Base-by-base conservation (phyloP, 1,140 invertebrate genomes). In the Reticulitermes speratus region DNA sequence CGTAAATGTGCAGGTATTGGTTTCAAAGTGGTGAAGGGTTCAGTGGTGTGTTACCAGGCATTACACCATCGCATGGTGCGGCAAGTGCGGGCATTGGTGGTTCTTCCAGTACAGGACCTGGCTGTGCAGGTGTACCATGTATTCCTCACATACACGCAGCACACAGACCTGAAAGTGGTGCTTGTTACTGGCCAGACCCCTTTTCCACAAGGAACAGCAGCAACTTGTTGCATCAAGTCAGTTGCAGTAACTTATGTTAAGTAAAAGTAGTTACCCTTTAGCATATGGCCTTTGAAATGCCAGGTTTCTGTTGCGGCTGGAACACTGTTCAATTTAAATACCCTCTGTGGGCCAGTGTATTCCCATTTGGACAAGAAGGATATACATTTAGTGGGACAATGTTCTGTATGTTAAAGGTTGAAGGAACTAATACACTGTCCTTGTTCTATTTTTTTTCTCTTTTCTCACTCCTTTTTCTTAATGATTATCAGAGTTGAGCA, bases 91-190 rank as follows among this genome's bases (percentile, higher is more conserved):
- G 98, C 97, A 82, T 90, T 99, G 82, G 93, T 99, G 44, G 95
- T 99, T 25, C 91, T 99, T 84, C 98, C 98, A 19, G 97, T 98
- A 0, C 95, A 96, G 90, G 97, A 98, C 91, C 91, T 99, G 85
- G 98, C 98, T 1, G 89, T 93, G 12, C 98, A 99, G 92, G 96
- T 99, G 25, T 95, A 94, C 88, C 94, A 95, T 90, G 97, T 98
- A 3, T 96, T 98, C 89, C 92, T 94, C 88, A 93, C 93, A 25
- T 97, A 96, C 90, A 94, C 93, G 86, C 91, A 92, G 87, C 94
- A 93, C 52, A 97, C 96, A 14, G 92, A 93, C 83, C 90, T 99
- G 1, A 95, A 94, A 90, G 94, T 97, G 32, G 94, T 93, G 59
- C 90, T 98, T 30, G 91, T 97, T 25, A 95, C 95, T 88, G 96